Percentiles rank a stretch among this genome's conserved stretches.
Conservation (phyloP, 2,888 invertebrate species). For the Dorcus hopei region DNA sequence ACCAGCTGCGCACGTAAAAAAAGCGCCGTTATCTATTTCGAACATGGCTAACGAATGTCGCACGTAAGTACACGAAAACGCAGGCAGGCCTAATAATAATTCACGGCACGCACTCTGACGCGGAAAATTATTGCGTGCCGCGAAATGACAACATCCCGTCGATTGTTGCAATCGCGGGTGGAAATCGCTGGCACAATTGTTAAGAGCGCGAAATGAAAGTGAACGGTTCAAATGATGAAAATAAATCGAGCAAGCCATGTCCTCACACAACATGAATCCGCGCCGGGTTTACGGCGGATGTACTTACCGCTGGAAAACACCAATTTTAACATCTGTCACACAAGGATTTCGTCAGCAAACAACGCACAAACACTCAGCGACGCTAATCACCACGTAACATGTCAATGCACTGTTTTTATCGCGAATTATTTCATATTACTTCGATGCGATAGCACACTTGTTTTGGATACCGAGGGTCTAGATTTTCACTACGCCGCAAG, state of each 20-base stretch:
- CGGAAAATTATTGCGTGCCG: background rate
- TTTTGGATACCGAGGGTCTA: slow-evolving; percentile 45
- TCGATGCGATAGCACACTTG: slow-evolving; percentile 41
- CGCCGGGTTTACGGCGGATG: background rate
- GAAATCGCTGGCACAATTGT: background rate
- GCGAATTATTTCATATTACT: slow-evolving; percentile 31
- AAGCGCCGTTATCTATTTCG: background rate
- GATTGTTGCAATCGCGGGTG: background rate
- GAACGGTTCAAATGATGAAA: background rate
- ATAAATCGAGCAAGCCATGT: background rate
- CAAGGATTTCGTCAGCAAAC: slow-evolving; percentile 14
- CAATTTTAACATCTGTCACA: slow-evolving; percentile 21
- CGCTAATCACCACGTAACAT: slow-evolving; percentile 20
- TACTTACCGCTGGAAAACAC: slow-evolving; percentile 13
- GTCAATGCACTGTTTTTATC: slow-evolving; percentile 22
- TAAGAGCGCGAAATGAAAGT: background rate
- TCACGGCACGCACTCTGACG: background rate
- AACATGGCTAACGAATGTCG: background rate
- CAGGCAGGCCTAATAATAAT: background rate
- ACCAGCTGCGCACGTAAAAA: no score
- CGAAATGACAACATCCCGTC: background rate
- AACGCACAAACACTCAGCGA: slow-evolving; percentile 16
- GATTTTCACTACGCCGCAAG: slow-evolving; percentile 28
- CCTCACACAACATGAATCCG: background rate
- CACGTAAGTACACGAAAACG: background rate